These are phyloP conservation scores for Borostomias antarcticus DNA, from an alignment of 2,797 vertebrate genomes.

Conservation along the genomic window DNA sequence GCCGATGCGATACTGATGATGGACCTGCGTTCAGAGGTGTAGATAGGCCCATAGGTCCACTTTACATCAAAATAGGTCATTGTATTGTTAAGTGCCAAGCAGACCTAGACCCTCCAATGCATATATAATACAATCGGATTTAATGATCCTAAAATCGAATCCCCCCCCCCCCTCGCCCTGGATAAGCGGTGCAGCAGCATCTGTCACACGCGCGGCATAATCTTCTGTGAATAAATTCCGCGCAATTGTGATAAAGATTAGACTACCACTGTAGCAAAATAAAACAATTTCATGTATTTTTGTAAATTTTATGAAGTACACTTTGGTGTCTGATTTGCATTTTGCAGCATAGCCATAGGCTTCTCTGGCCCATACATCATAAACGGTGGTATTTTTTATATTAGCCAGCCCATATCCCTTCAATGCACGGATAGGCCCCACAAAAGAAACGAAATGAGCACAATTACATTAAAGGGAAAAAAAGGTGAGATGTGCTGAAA, in stretches of 20 bases:
- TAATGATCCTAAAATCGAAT: constrained; percentile 43
- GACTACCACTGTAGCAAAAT: no score
- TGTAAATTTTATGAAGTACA: not conserved
- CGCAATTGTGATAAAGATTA: not conserved
- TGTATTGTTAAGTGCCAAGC: constrained; percentile 5
- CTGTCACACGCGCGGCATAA: constrained; percentile 37
- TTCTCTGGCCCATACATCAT: constrained; percentile 56
- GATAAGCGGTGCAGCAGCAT: constrained; percentile 64
- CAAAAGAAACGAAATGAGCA: not conserved
- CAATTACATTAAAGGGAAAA: not conserved
- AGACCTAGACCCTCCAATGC: constrained; percentile 10
- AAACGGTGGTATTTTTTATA: no score
- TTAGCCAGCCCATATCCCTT: no score
- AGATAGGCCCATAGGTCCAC: not conserved
- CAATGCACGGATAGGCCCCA: not conserved
- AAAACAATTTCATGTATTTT: not conserved
- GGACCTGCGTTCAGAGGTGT: constrained; percentile 25
- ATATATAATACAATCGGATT: constrained; percentile 35
- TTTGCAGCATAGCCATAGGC: constrained; percentile 48
- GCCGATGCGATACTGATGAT: constrained; percentile 40
- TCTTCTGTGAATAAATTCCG: constrained; percentile 14
- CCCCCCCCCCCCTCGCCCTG: constrained; percentile 26
- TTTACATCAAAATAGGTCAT: constrained; percentile 34
- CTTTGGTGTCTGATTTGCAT: constrained; percentile 14
- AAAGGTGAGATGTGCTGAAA: not conserved